Evolutionary conservation across 64 coral and sea anemone species (phyloP).

Genomic region (Pocillopora damicornis): DNA sequence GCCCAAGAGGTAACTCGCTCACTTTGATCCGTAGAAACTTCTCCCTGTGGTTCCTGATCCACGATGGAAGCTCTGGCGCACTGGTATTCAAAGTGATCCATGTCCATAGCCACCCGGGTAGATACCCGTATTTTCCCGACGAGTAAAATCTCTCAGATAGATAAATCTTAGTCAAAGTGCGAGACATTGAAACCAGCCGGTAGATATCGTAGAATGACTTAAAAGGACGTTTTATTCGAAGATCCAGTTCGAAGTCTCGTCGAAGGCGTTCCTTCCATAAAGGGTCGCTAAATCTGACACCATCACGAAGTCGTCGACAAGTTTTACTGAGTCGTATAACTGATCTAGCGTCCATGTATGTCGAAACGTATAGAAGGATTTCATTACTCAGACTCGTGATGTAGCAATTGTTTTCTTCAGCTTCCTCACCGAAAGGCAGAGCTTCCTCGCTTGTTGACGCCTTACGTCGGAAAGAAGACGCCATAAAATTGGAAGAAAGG

Average conservation of each 20-base stretch:
- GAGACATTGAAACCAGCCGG: conserved; percentile 67
- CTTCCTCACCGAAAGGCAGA: not conserved
- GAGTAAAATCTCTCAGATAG: conserved; percentile 83
- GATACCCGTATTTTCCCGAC: conserved; percentile 72
- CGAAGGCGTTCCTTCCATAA: conserved; percentile 71
- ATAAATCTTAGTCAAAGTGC: conserved; percentile 59
- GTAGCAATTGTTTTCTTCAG: conserved; percentile 27
- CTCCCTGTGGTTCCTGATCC: conserved; percentile 77
- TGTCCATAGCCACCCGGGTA: conserved; percentile 92
- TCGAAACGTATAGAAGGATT: conserved; percentile 46
- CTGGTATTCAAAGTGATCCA: conserved; percentile 81
- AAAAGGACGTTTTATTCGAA: conserved; percentile 53
- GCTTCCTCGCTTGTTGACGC: not conserved
- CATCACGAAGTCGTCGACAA: conserved; percentile 50
- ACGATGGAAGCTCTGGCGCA: conserved; percentile 61
- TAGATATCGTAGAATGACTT: conserved; percentile 72
- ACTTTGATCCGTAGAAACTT: conserved; percentile 72
- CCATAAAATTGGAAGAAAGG: conserved; percentile 4
- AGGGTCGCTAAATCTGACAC: conserved; percentile 48
- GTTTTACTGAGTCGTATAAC: conserved; percentile 49
- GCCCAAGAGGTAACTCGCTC: conserved; percentile 62
- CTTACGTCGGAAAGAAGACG: not conserved
- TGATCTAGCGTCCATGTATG: conserved; percentile 62
- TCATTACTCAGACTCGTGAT: conserved; percentile 62
- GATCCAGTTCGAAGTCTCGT: conserved; percentile 66